Base-by-base conservation (phyloP, 2,797 vertebrate species). In the Tragelaphus oryx region DNA sequence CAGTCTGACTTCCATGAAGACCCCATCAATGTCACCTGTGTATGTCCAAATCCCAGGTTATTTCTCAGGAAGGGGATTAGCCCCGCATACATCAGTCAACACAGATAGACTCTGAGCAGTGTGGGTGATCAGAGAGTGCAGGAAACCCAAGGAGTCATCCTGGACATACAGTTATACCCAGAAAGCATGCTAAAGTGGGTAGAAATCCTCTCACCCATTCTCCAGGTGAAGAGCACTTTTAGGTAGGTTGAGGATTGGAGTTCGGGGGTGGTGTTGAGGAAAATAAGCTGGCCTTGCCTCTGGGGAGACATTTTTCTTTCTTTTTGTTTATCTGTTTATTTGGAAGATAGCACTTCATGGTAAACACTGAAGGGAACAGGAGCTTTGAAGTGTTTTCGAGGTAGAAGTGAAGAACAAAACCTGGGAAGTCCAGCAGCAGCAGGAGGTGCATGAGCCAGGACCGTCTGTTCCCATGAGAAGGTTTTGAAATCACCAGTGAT, bases 101-200 rank as follows among this genome's bases (percentile, higher is more conserved):
- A 60, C 5, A 48, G 52, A 57, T 18, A 71, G n/a, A 60, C 28
- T 11, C 18, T 28, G 59, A 28, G 8, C 2, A 18, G 20, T 41
- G 22, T 5, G 0, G 7, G 8, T 3, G 20, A 37, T 26, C 37
- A 74, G 68, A 0, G 5, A 10, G 4, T 17, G 0, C 17, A 30
- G 22, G 33, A 33, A 86, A 5, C 30, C 30, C 74, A 28, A n/a
- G 76, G 37, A 18, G 28, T 88, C 44, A 24, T 79, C 48, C 18
- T 3, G 30, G 33, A n/a, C 26, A 5, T 30, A 20, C 1, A 16
- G 18, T 81, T n/a, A 82, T 13, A 52, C 57, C 26, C 20, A 11
- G 46, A 30, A n/a, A 50, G 22, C 8, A 6, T 4, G 28, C 22
- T 30, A 41, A 80, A 16, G 18, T 41, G 26, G n/a, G 18, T 5